Base-by-base conservation (phyloP, 2,888 invertebrate species). In the Cantharis rufa region DNA sequence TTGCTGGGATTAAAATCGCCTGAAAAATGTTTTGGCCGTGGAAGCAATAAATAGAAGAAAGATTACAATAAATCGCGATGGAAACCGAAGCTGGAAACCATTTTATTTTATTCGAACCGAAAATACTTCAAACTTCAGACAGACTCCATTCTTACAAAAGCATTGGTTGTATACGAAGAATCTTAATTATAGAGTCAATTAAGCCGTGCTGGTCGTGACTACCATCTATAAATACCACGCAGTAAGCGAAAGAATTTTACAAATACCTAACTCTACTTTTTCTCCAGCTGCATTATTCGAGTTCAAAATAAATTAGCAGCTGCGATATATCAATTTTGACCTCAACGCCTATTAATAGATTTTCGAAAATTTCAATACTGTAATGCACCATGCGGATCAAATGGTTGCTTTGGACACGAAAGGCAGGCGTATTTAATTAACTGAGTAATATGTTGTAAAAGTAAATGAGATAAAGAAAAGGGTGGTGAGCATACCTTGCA, bases 401-500 rank as follows among this genome's bases (percentile, higher is more conserved):
- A 32, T 11, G 18, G 11, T 63, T 63, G 13, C 18, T 21, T 64
- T 64, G 9, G 10, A 21, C 48, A 27, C 27, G 13, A 21, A 64
- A 66, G 64, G 13, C 24, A n/a, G 68, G 11, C n/a, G 61, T 71
- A 62, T 62, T 69, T 74, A 75, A 78, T 78, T 75, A 78, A 75
- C 70, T 15, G 13, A 66, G 71, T 66, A 69, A 21, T 18, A 63
- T 32, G 27, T 24, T 32, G 32, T 72, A 66, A 72, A 64, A 64
- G 69, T 70, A 72, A 76, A 72, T 61, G 70, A 70, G 72, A 76
- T 71, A 73, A 72, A 75, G 66, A 32, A 77, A 64, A 74, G 24
- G 69, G 32, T 72, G 69, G 62, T 72, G 69, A 69, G 72, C 63
- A 78, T 78, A 62, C 66, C 78, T 75, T 24, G 72, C 74, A 75